Evolutionary conservation across 2,888 invertebrate species (phyloP).

Genomic region (Galerucella pusilla): DNA sequence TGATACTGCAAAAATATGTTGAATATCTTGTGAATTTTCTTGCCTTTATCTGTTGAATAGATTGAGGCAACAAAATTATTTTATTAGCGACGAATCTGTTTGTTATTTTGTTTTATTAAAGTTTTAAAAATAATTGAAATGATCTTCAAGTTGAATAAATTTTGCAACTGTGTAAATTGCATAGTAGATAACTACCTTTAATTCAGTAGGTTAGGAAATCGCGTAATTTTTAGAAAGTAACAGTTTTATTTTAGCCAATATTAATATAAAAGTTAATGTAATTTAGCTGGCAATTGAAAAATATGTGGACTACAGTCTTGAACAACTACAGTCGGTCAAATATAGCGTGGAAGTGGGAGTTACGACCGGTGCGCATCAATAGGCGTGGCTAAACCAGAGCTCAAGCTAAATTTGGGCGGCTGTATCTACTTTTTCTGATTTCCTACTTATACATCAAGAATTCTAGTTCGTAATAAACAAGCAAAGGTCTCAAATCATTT

Average conservation of each 20-base stretch:
- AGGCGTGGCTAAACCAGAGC: too few relatives aligned
- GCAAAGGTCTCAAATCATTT: background rate
- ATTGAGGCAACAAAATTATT: background rate
- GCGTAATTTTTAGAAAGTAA: background rate
- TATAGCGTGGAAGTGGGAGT: too few relatives aligned
- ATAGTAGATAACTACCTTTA: background rate
- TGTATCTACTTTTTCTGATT: background rate
- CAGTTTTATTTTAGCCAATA: background rate
- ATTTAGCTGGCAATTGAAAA: background rate
- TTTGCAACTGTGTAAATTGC: background rate
- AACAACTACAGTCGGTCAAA: too few relatives aligned
- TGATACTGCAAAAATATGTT: too few relatives aligned
- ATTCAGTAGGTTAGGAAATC: constrained; percentile 4
- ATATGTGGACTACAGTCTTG: background rate
- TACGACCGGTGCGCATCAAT: too few relatives aligned
- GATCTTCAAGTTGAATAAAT: constrained; percentile 6
- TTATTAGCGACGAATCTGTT: background rate
- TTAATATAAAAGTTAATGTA: background rate
- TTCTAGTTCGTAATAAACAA: background rate
- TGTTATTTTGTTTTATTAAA: background rate
- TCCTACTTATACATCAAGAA: background rate
- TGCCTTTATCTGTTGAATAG: background rate
- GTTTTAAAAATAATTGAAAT: constrained; percentile 1
- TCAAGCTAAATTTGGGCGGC: background rate
- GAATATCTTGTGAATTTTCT: background rate